Evolutionary conservation across 2,113 vertebrate species (phyloP).

Genomic region (Tapirus terrestris): DNA sequence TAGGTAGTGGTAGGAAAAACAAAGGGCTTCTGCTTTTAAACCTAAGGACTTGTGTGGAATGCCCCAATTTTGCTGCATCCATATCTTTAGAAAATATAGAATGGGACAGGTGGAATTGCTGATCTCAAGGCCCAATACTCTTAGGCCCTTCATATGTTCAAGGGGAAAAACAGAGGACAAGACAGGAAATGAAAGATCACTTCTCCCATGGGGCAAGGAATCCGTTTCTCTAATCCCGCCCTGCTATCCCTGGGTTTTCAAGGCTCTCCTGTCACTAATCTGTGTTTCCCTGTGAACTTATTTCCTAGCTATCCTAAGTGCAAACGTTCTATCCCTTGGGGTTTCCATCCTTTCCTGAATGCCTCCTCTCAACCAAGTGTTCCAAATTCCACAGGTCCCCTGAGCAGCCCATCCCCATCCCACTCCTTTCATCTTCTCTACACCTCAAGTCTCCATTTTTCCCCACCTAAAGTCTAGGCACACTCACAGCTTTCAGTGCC

Average conservation of each 20-base stretch:
- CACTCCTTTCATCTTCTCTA: neutral
- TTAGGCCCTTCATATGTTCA: neutral
- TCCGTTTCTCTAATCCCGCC: neutral
- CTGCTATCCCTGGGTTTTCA: neutral
- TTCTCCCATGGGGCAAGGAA: neutral
- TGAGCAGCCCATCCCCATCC: rapidly evolving
- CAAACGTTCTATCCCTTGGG: neutral
- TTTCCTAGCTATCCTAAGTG: neutral
- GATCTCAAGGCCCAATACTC: neutral
- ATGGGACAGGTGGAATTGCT: neutral
- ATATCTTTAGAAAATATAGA: neutral
- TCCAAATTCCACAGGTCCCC: neutral
- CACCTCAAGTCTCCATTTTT: rapidly evolving
- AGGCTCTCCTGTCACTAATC: neutral
- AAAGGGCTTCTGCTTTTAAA: constrained; percentile 7
- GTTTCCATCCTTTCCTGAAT: neutral
- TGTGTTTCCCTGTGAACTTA: neutral
- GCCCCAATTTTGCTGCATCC: neutral
- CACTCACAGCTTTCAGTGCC: constrained; percentile 93
- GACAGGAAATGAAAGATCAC: neutral
- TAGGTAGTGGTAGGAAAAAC: neutral
- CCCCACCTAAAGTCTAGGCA: neutral
- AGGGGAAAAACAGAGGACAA: neutral
- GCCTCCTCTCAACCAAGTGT: neutral
- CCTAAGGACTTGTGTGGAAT: neutral